phyloP scores from a whole-genome alignment of 2,113 vertebrate species.

The Henicopernis longicauda region DNA sequence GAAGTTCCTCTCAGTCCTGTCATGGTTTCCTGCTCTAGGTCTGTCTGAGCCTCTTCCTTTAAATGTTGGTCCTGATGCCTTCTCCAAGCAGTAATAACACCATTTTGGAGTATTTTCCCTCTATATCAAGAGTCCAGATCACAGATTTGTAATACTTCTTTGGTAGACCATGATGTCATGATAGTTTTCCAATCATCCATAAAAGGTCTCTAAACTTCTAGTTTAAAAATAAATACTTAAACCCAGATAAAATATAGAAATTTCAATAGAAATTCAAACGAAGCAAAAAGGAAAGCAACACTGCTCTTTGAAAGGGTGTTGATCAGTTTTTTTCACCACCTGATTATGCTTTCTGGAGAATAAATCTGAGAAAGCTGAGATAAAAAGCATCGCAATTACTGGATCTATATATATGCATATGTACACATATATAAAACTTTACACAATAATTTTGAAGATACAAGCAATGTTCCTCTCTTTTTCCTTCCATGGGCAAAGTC shows the following conservation, averaged over 20 bases:
- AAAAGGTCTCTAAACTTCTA: neutral
- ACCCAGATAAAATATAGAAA: neutral
- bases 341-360: neutral
- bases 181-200: neutral
- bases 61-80: neutral
- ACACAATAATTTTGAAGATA: conserved; percentile 25
- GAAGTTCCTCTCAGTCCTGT: neutral
- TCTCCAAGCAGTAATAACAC: neutral
- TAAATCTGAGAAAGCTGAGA: conserved; percentile 4
- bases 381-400: neutral
- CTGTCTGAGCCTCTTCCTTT: neutral
- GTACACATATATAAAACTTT: neutral
- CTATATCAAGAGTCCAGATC: neutral
- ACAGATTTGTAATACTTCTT: neutral
- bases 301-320: neutral
- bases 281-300: conserved; percentile 1
- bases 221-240: neutral
- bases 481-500: neutral
- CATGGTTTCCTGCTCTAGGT: neutral
- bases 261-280: neutral
- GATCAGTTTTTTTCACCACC: conserved; percentile 5
- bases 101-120: neutral
- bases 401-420: neutral
- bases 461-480: conserved; percentile 14
- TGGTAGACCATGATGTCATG: rapidly evolving